Conservation (phyloP, 1,140 invertebrate species). For the Drosophila orena region DNA sequence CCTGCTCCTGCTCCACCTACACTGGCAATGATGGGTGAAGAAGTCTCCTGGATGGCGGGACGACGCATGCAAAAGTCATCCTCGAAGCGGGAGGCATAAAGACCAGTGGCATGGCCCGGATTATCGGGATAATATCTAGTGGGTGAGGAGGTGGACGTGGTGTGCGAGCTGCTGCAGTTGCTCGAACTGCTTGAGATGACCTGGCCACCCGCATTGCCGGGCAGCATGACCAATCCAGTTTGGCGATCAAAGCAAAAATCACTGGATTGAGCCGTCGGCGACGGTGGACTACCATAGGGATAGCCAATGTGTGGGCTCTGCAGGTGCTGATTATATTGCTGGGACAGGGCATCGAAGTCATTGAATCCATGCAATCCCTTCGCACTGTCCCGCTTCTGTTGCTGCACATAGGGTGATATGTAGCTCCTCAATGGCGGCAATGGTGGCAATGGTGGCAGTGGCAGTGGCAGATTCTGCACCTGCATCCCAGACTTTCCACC, state of each 20-base stretch:
- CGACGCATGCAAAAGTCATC: conserved; percentile 74
- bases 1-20: conserved; percentile 16
- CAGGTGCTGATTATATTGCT: conserved; percentile 77
- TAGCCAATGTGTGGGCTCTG: conserved; percentile 77
- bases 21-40: background rate
- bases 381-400: conserved; percentile 77
- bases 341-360: conserved; percentile 77
- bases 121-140: conserved; percentile 39
- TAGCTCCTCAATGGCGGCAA: conserved; percentile 32
- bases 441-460: conserved; percentile 12
- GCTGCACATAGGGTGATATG: conserved; percentile 76
- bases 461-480: background rate
- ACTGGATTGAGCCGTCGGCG: conserved; percentile 68
- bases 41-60: background rate
- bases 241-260: conserved; percentile 62
- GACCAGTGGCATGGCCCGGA: background rate
- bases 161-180: conserved; percentile 53
- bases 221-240: conserved; percentile 4
- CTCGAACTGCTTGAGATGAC: conserved; percentile 47
- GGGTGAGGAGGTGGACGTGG: conserved; percentile 41
- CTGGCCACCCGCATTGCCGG: background rate
- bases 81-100: conserved; percentile 67
- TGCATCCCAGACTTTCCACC: conserved; percentile 28
- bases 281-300: conserved; percentile 79
- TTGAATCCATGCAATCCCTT: conserved; percentile 80